A percentile compares a stretch with the other conserved stretches of the same genome.
phyloP scores from a whole-genome alignment of 1,140 invertebrate genomes.

The Calosoma granatense region DNA sequence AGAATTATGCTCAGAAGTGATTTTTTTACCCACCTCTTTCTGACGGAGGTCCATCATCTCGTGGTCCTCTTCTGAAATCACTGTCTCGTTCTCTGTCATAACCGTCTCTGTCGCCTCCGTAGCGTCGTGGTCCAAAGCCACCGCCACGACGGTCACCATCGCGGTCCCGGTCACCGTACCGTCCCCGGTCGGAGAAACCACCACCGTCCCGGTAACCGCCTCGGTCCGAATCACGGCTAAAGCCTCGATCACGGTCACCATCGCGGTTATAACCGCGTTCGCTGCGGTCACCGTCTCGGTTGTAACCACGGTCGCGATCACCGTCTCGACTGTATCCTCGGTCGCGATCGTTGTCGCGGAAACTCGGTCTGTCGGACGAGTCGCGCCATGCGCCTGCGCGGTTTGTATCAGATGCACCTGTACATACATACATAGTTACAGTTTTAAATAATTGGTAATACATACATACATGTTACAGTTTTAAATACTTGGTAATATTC shows the following conservation, averaged over 20 bases:
- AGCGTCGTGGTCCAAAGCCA: conserved; percentile 20
- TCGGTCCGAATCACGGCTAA: conserved; percentile 24
- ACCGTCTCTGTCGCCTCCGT: conserved; percentile 25
- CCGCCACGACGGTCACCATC: conserved; percentile 9
- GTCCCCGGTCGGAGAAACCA: conserved; percentile 26
- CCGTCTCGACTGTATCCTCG: conserved; percentile 25
- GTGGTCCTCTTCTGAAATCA: not conserved
- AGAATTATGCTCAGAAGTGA: too few relatives aligned
- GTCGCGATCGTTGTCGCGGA: conserved; percentile 21
- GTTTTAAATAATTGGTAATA: not conserved
- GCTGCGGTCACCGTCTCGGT: conserved; percentile 22
- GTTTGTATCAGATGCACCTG: conserved; percentile 25
- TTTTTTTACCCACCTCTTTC: conserved; percentile 14
- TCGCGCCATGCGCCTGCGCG: conserved; percentile 36
- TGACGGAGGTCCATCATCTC: not conserved
- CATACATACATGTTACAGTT: not conserved
- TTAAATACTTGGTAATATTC: too few relatives aligned
- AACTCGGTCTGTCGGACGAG: conserved; percentile 21
- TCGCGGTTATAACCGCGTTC: conserved; percentile 26
- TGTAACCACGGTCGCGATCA: conserved; percentile 19
- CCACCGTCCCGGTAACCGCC: conserved; percentile 31
- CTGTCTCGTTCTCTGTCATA: conserved; percentile 31
- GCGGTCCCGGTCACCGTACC: conserved; percentile 30
- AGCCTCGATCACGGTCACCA: conserved; percentile 20
- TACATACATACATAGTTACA: not conserved